Evolutionary conservation across 1,140 invertebrate species (phyloP).

Genomic region (Procambarus virginalis): DNA sequence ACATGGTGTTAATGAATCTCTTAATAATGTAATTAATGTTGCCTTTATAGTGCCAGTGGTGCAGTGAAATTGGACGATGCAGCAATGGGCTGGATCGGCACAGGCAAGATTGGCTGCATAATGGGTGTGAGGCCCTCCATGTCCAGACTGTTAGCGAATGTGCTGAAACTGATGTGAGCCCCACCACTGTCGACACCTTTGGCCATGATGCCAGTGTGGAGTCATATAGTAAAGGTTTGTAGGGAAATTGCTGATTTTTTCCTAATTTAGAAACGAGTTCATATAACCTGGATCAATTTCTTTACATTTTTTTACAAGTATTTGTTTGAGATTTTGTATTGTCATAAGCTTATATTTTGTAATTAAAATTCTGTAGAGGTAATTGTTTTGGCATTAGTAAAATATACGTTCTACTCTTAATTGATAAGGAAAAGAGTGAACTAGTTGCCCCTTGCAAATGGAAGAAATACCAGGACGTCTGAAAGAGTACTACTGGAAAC

Average conservation of each 20-base stretch:
- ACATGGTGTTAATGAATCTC: no score
- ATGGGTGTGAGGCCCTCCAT: conserved; percentile 80
- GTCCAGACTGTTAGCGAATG: conserved; percentile 75
- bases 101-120: conserved; percentile 90
- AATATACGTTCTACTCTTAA: no score
- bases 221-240: conserved; percentile 31
- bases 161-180: conserved; percentile 65
- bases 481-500: no score
- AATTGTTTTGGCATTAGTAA: no score
- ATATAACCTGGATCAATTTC: background rate
- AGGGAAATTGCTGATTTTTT: background rate
- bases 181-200: conserved; percentile 22
- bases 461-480: no score
- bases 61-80: conserved; percentile 84
- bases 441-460: no score
- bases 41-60: conserved; percentile 87
- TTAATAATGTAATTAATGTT: background rate
- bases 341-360: no score
- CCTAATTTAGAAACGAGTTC: background rate
- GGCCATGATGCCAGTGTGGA: conserved; percentile 35
- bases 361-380: no score
- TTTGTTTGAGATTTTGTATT: no score
- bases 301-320: background rate
- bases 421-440: no score
- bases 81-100: conserved; percentile 91